Percentiles rank a stretch among this genome's conserved stretches.
Evolutionary conservation across 2,113 vertebrate species (phyloP).

Genomic region (Trochalopteron elliotii): DNA sequence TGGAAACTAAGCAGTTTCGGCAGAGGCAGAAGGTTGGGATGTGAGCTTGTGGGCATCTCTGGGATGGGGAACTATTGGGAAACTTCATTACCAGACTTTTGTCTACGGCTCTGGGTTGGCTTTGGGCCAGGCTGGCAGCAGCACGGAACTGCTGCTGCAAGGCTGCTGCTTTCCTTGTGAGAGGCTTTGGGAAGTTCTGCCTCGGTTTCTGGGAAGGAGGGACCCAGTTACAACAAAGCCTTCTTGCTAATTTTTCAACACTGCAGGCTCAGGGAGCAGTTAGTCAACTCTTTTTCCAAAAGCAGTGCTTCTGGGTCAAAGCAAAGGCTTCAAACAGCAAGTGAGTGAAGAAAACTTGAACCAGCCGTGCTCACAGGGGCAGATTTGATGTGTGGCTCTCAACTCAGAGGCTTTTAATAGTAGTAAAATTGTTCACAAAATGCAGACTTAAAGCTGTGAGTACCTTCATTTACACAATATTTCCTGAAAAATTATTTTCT

Average conservation of each 20-base stretch:
- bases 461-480: neutral
- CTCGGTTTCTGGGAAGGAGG: neutral
- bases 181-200: neutral
- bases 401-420: neutral
- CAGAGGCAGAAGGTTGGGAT: neutral
- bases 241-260: neutral
- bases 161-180: neutral
- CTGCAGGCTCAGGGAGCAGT: neutral
- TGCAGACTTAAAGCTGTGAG: neutral
- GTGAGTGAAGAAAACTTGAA: neutral
- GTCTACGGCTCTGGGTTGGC: neutral
- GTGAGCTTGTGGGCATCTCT: neutral
- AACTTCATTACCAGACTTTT: neutral
- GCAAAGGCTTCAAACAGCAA: neutral
- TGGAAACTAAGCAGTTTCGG: rapidly evolving
- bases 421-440: neutral
- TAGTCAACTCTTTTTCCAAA: neutral
- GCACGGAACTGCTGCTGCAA: neutral
- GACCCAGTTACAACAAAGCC: neutral
- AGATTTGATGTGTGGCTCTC: neutral
- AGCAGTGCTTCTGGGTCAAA: neutral
- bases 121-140: neutral
- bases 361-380: neutral
- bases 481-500: neutral
- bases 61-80: neutral